Evolutionary conservation across 2,797 vertebrate genomes (phyloP), one percentile per base, ranked within the genome.

Genomic region (Acridotheres tristis): DNA sequence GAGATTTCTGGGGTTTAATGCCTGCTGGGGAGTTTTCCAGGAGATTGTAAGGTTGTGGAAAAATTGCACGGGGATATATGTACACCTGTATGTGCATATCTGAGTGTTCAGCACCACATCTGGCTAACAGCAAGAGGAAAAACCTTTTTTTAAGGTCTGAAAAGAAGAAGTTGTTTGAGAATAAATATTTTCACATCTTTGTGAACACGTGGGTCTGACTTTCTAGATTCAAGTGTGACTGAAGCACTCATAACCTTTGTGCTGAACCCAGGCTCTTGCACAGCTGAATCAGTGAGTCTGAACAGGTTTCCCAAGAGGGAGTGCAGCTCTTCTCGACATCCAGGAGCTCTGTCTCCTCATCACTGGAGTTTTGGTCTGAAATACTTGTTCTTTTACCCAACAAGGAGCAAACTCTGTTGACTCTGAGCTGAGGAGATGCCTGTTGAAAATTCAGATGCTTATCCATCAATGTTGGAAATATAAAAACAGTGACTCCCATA

Each of bases 401-500:
- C 38, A 61, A 65, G 65, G 19, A 45, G 42, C 30, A 84, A 77
- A 89, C 7, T 26, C 19, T 34, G 30, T 32, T 94, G 68, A 81
- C 27, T 32, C 34, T 61, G 55, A 86, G 42, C 47, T 66, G 27
- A 80, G 66, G 29, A 29, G 50, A 40, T 11, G 13, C 8, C 58
- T 55, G 66, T 10, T 84, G 69, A 66, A 86, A 83, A 62, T 80
- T 83, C 69, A 75, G 75, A 57, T 71, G 53, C 22, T 15, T 59
- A 65, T 83, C 89, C 63, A 50, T 71, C 94, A 92, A 0, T 27
- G 51, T 23, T 26, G 15, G 69, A 78, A 65, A 55, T 65, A 38
- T 75, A 72, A 90, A 81, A 81, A 13, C 42, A 86, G 36, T 75
- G 91, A 90, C 83, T 93, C n/a, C 93, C 91, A 81, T 93, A 84